Percentiles rank a stretch among this genome's conserved stretches.
Conservation (phyloP, 2,888 invertebrate species). For the Eubasilissa splendida region DNA sequence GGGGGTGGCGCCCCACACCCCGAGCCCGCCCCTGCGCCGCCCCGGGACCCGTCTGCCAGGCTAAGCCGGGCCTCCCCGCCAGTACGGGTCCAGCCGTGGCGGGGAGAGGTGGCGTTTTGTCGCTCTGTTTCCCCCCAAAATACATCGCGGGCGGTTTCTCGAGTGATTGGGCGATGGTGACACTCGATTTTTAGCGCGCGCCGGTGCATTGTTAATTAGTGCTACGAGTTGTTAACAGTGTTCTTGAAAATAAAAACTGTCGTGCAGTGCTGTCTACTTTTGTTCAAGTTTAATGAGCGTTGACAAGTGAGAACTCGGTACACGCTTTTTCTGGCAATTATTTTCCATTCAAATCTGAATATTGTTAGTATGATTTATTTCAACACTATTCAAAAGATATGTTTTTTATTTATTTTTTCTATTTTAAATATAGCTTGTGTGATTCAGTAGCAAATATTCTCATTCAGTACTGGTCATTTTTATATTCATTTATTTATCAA, state of each 20-base stretch:
- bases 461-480: too few relatives aligned
- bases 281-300: slow-evolving; percentile 19
- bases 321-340: too few relatives aligned
- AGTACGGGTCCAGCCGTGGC: slow-evolving; percentile 40
- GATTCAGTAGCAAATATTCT: too few relatives aligned
- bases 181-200: slow-evolving; percentile 42
- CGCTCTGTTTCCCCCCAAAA: slow-evolving; percentile 38
- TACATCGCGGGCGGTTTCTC: slow-evolving; percentile 43
- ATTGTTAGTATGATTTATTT: too few relatives aligned
- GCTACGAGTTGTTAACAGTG: slow-evolving; percentile 13
- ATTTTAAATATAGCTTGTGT: too few relatives aligned
- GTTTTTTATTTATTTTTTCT: too few relatives aligned
- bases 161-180: slow-evolving; percentile 35
- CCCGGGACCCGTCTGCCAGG: slow-evolving; percentile 36
- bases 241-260: background rate
- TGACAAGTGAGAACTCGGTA: background rate
- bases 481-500: too few relatives aligned
- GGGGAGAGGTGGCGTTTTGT: slow-evolving; percentile 40
- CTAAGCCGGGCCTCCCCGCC: slow-evolving; percentile 30
- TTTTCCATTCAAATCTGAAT: too few relatives aligned
- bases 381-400: too few relatives aligned
- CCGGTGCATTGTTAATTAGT: slow-evolving; percentile 40
- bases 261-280: slow-evolving; percentile 28
- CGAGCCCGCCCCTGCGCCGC: slow-evolving; percentile 8
- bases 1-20: slow-evolving; percentile 13